These are phyloP conservation scores for Aricia artaxerxes DNA, from an alignment of 2,888 invertebrate genomes.

Conservation along the genomic window DNA sequence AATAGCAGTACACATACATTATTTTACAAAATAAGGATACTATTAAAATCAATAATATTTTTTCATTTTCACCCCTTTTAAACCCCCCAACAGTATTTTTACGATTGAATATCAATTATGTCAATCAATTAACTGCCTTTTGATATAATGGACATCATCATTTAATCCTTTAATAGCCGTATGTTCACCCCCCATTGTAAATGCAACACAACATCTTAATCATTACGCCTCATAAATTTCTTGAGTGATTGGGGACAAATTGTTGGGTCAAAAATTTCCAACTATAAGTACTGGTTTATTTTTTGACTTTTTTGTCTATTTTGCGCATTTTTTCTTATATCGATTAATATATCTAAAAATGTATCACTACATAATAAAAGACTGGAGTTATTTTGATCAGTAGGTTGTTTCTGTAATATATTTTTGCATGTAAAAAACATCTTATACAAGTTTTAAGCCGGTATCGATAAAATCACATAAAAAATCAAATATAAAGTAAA, in stretches of 20 bases:
- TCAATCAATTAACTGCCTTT: slow-evolving; percentile 42
- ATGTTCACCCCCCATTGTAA: slow-evolving; percentile 63
- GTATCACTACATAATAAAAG: too few species aligned
- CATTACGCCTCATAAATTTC: slow-evolving; percentile 78
- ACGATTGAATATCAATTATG: slow-evolving; percentile 36
- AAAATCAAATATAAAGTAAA: slow-evolving; percentile 17
- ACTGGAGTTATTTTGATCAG: too few species aligned
- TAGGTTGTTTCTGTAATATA: too few species aligned
- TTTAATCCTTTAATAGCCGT: slow-evolving; percentile 74
- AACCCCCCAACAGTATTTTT: slow-evolving; percentile 1
- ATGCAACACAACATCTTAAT: slow-evolving; percentile 76
- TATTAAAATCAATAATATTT: neutral
- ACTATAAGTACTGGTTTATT: slow-evolving; percentile 38
- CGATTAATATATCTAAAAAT: too few species aligned
- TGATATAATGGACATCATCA: slow-evolving; percentile 37
- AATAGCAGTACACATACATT: too few species aligned
- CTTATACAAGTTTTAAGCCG: neutral
- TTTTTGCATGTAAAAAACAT: too few species aligned
- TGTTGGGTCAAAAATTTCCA: slow-evolving; percentile 68
- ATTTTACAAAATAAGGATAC: neutral
- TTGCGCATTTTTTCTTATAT: too few species aligned
- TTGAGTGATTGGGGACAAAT: slow-evolving; percentile 75
- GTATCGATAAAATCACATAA: slow-evolving; percentile 32
- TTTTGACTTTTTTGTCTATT: neutral
- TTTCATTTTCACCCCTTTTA: neutral